Base-by-base conservation (phyloP, 2,888 invertebrate species). In the Eristalis pertinax region DNA sequence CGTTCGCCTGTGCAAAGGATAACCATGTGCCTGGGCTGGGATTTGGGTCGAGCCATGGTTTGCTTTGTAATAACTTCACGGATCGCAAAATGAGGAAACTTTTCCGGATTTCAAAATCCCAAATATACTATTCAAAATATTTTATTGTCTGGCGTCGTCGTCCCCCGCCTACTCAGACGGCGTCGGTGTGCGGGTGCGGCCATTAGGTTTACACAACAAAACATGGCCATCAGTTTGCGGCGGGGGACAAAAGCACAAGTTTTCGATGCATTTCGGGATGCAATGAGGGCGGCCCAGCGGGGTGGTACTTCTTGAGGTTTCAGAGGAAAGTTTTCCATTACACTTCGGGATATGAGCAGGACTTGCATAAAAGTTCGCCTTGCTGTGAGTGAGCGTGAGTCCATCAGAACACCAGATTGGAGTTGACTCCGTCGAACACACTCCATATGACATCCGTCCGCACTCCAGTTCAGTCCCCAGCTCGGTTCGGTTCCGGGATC, bases 111-210 rank as follows among this genome's bases (percentile, higher is more conserved):
- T 72, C 69, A 65, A 83, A 77, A 78, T 78, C 65, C 68, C 74
- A 63, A 76, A 82, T 82, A 74, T 82, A 74, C 74, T 78, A 74
- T 86, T 78, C 83, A 82, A 86, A 86, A 83, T 83, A 86, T 86
- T 86, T 75, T 82, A 86, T 86, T 86, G 74, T 86, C 75, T 79
- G 86, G 69, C 63, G 64, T 79, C 62, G 19, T 29, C 15, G 29
- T 29, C 38, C 38, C 24, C 50, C 38, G 4, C 29, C 29, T 29
- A 0, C 29, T 2, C 67, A 75, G 50, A 70, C 60, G 62, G 11
- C 29, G 4, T 32, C 32, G 32, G 10, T 4, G 4, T 2, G 32
- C 32, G 32, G 32, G 1, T 5, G 58, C 7, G 50, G 15, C 50
- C 63, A 63, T 63, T 70, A 64, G 64, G 63, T 77, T 64, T 77